phyloP scores from a whole-genome alignment of 2,113 vertebrate genomes.

The Nothoprocta pentlandii region DNA sequence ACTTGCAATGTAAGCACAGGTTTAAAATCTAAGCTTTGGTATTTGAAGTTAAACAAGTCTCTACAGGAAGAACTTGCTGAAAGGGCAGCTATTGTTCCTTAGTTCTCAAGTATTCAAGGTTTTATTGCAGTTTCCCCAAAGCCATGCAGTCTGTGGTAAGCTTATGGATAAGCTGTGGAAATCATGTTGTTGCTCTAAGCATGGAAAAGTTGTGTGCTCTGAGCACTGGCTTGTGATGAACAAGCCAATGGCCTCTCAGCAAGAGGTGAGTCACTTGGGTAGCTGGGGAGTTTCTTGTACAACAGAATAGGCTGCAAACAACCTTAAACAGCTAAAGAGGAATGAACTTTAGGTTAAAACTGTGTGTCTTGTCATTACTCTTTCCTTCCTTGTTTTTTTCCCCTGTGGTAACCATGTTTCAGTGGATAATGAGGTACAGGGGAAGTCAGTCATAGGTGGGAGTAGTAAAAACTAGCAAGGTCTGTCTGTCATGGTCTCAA shows the following conservation, averaged over 20 bases:
- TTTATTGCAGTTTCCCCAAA: neutral
- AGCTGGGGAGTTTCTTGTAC: slow-evolving; percentile 8
- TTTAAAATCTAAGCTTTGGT: slow-evolving; percentile 13
- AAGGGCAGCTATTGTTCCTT: neutral
- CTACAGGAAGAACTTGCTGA: neutral
- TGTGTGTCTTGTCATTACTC: neutral
- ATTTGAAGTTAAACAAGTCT: neutral
- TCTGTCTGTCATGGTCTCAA: neutral
- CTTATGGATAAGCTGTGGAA: neutral
- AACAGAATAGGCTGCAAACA: slow-evolving; percentile 11
- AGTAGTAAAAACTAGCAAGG: neutral
- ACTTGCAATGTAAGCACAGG: neutral
- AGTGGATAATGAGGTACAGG: neutral
- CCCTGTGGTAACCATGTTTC: neutral
- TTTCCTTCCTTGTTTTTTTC: neutral
- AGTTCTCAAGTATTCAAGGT: neutral
- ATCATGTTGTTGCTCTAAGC: neutral
- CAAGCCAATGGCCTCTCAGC: neutral
- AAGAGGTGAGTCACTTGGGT: neutral
- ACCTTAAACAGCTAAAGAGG: neutral
- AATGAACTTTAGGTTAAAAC: slow-evolving; percentile 38
- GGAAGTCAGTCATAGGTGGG: neutral
- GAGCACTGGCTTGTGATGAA: neutral
- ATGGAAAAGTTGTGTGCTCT: rapidly evolving
- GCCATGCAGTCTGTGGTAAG: neutral